These are phyloP conservation scores for Zaprionus tsacasi DNA, from an alignment of 1,140 invertebrate genomes.

Conservation along the genomic window DNA sequence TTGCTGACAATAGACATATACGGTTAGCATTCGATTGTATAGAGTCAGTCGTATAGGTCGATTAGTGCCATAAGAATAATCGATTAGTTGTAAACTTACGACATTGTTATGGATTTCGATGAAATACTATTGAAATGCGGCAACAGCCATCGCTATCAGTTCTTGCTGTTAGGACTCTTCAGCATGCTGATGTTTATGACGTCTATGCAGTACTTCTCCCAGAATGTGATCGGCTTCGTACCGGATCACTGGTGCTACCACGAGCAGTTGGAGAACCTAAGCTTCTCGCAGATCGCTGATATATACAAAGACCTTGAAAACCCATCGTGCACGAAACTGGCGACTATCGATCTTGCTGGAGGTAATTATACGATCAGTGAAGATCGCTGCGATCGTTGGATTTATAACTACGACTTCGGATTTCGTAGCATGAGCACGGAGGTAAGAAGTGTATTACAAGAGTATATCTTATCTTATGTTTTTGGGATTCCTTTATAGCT, in stretches of 20 bases:
- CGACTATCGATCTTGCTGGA: slow-evolving; percentile 24
- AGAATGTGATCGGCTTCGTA: slow-evolving; percentile 85
- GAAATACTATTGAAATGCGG: slow-evolving; percentile 86
- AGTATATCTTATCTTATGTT: not conserved
- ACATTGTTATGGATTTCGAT: slow-evolving; percentile 85
- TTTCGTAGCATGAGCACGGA: slow-evolving; percentile 86
- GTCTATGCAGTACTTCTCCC: slow-evolving; percentile 86
- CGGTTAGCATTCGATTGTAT: no score
- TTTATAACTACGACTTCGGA: slow-evolving; percentile 84
- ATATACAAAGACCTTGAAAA: slow-evolving; percentile 56
- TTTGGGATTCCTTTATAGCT: slow-evolving; percentile 71
- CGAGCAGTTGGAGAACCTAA: slow-evolving; percentile 63
- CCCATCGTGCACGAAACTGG: slow-evolving; percentile 69
- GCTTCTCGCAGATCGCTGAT: slow-evolving; percentile 49
- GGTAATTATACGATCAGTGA: slow-evolving; percentile 48
- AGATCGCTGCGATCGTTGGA: slow-evolving; percentile 84
- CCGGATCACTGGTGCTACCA: slow-evolving; percentile 84
- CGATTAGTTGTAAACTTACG: no score
- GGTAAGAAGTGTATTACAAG: slow-evolving; percentile 62
- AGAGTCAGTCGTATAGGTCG: no score
- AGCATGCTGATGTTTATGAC: slow-evolving; percentile 77
- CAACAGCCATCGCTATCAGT: slow-evolving; percentile 87
- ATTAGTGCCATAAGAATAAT: no score
- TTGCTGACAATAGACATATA: no score
- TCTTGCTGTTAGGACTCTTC: slow-evolving; percentile 84